Conservation (phyloP, 2,888 invertebrate species). For the Oligia strigilis region DNA sequence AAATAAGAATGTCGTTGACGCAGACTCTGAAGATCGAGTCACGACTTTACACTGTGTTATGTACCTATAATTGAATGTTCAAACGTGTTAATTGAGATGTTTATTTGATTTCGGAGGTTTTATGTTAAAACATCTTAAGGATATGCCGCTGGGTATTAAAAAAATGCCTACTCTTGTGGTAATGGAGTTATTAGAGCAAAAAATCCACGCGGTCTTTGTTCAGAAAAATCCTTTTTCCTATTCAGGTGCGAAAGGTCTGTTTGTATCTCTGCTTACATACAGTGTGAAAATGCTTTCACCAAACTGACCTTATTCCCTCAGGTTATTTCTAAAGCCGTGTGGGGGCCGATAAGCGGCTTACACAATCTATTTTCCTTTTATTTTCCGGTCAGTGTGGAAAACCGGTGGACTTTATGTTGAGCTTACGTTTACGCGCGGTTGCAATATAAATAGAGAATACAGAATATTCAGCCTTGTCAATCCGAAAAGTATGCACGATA, state of each 20-base stretch:
- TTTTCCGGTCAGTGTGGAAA: conserved; percentile 39
- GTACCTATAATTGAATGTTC: conserved; percentile 53
- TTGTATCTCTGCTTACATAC: conserved; percentile 47
- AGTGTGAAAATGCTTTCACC: conserved; percentile 50
- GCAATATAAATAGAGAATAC: conserved; percentile 47
- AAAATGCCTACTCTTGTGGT: conserved; percentile 9
- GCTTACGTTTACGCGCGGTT: conserved; percentile 29
- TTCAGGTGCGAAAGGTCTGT: conserved; percentile 37
- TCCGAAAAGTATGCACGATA: conserved; percentile 30
- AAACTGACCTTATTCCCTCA: conserved; percentile 44
- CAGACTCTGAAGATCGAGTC: conserved; percentile 46
- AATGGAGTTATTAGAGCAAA: conserved; percentile 33
- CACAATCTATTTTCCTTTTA: conserved; percentile 58
- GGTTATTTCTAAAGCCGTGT: conserved; percentile 49
- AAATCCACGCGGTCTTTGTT: conserved; percentile 5
- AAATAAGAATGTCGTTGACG: conserved; percentile 61
- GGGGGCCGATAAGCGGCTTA: conserved; percentile 49
- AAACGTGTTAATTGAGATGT: conserved; percentile 54
- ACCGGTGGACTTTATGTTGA: conserved; percentile 27
- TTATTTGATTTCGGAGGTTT: conserved; percentile 52
- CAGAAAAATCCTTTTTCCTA: conserved; percentile 20
- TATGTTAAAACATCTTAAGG: conserved; percentile 37
- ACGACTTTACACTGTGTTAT: conserved; percentile 53
- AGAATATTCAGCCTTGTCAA: conserved; percentile 42
- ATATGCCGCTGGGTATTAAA: conserved; percentile 34